Evolutionary conservation across 30 jellyfish, hydroid and myxozoan species (phyloP).

Genomic region (Aurelia aurita complex sp. Pacific): DNA sequence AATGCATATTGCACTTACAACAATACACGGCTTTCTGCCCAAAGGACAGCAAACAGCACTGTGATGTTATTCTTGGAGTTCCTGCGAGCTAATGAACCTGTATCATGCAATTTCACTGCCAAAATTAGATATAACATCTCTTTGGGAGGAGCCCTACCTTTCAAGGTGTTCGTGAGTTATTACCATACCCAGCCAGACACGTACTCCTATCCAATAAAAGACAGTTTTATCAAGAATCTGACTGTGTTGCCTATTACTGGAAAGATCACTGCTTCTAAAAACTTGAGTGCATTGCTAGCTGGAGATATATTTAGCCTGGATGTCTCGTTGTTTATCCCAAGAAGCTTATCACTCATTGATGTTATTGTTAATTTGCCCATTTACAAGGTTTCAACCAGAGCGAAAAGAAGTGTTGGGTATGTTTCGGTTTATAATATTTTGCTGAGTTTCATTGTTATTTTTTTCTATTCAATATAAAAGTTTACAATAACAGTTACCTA

Average conservation of each 20-base stretch:
- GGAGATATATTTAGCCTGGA: conserved; percentile 20
- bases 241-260: conserved; percentile 11
- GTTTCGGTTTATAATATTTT: neutral
- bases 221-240: neutral
- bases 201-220: conserved; percentile 24
- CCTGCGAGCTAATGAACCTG: neutral
- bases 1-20: neutral
- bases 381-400: neutral
- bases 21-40: neutral
- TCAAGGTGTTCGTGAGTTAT: neutral
- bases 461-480: no score
- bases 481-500: no score
- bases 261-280: conserved; percentile 20
- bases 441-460: no score
- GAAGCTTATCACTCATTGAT: conserved; percentile 18
- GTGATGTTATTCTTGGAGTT: neutral
- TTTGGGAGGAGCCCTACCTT: conserved; percentile 17
- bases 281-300: conserved; percentile 28
- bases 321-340: conserved; percentile 30
- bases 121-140: conserved; percentile 6
- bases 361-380: conserved; percentile 25
- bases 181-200: conserved; percentile 18
- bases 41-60: neutral
- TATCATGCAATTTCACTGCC: neutral
- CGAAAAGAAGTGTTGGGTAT: conserved; percentile 11